Evolutionary conservation across 2,888 invertebrate genomes (phyloP), one percentile per base, ranked within the genome.

Genomic region (Molorchus minor): DNA sequence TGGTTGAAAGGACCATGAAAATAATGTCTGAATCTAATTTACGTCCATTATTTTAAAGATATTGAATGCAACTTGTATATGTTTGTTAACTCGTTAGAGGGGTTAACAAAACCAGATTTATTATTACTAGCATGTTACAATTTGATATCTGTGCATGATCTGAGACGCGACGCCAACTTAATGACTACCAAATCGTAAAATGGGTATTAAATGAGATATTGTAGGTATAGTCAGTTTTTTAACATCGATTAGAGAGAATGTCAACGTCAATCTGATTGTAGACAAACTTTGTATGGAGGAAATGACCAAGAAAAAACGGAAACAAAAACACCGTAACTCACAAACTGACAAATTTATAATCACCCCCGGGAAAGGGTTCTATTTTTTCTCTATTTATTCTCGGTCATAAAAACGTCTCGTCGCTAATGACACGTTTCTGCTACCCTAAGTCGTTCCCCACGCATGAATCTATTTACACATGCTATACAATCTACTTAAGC

Each of bases 391-490:
- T 8, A 33, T 46, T 33, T 46, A 17, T 35, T 58, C 30, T 43
- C 40, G 21, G 41, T 47, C 58, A 53, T 58, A 62, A 62, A 62
- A 62, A 56, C 38, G 52, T 58, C 49, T 58, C 36, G 15, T 45
- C 51, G 45, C 51, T 64, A 64, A 64, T 56, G 64, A 56, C 46
- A 49, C 54, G 41, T 47, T 56, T 49, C 53, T 43, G 19, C 41
- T 21, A 36, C 43, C 49, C 55, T 41, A 15, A 44, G 58, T 62
- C 65, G 44, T 57, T 60, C 45, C 44, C 52, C 46, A 56, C 58
- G 55, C 61, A 61, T 44, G 58, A 63, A 59, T 64, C 58, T 68
- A 66, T 70, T 70, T 67, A 66, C 67, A 62, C 68, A 65, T 65
- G 69, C 69, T 67, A n/a, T n/a, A 66, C 63, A 45, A 62, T 65